A percentile compares a stretch with the other conserved stretches of the same genome.
These are phyloP conservation scores for Litocranius walleri DNA, from an alignment of 2,113 vertebrate species.

Conservation along the genomic window DNA sequence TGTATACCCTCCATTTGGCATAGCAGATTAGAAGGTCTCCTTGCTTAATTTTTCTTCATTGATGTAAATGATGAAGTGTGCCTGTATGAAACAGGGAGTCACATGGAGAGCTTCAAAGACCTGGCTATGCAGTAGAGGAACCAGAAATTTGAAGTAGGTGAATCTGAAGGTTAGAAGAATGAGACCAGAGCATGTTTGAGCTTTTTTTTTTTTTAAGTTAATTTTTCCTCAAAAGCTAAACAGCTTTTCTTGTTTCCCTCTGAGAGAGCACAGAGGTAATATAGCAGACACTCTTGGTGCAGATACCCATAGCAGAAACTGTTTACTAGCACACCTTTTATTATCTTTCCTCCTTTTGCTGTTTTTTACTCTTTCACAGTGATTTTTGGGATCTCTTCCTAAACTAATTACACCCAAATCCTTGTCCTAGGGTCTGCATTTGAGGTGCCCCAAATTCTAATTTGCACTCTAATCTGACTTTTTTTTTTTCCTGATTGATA, in stretches of 20 bases:
- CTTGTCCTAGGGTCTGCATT: neutral
- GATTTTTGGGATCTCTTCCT: neutral
- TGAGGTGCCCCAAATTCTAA: neutral
- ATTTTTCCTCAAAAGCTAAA: neutral
- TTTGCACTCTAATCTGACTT: neutral
- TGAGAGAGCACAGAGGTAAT: neutral
- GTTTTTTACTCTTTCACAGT: neutral
- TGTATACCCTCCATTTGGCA: neutral
- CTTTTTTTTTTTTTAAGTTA: neutral
- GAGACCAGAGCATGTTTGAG: neutral
- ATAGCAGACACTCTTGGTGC: neutral
- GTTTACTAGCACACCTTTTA: neutral
- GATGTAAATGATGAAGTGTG: neutral
- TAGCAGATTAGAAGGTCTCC: neutral
- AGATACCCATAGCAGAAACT: neutral
- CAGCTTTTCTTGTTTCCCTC: neutral
- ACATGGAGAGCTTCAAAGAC: neutral
- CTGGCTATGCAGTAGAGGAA: neutral
- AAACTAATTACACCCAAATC: neutral
- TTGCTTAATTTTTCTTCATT: slow-evolving; percentile 9
- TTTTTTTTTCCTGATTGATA: neutral
- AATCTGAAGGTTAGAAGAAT: neutral
- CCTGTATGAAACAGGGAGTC: neutral
- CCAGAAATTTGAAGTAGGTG: neutral
- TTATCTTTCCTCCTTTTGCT: neutral